A percentile compares a stretch with the other conserved stretches of the same genome.
These are phyloP conservation scores for Amyelois transitella DNA, from an alignment of 1,140 invertebrate species.

Conservation along the genomic window DNA sequence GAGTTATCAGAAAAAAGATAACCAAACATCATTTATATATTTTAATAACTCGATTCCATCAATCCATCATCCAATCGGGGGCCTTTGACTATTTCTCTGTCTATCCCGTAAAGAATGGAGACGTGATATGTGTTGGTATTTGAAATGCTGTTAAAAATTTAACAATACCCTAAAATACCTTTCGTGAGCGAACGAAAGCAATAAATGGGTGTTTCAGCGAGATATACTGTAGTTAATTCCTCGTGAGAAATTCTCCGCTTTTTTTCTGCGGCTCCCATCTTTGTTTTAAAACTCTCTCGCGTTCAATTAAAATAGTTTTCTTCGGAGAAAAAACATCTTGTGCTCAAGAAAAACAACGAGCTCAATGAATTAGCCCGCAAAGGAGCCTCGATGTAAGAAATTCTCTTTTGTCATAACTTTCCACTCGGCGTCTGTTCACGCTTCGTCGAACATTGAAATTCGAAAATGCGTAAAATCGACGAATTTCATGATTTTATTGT, in stretches of 20 bases:
- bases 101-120: no score
- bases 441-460: conserved; percentile 42
- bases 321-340: neutral
- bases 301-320: neutral
- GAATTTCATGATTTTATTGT: conserved; percentile 24
- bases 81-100: no score
- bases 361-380: conserved; percentile 1
- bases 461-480: conserved; percentile 45
- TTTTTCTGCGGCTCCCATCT: neutral
- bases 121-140: no score
- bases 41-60: no score
- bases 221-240: neutral
- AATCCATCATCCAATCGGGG: no score
- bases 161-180: no score
- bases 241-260: neutral
- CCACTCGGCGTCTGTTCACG: conserved; percentile 23
- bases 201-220: neutral
- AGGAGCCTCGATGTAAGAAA: conserved; percentile 15
- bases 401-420: conserved; percentile 34
- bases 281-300: neutral
- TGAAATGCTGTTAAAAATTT: no score
- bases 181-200: no score
- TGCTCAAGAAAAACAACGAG: neutral
- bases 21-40: no score
- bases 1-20: no score